Evolutionary conservation across 1,140 invertebrate species (phyloP).

Genomic region (Meloidogyne exigua): DNA sequence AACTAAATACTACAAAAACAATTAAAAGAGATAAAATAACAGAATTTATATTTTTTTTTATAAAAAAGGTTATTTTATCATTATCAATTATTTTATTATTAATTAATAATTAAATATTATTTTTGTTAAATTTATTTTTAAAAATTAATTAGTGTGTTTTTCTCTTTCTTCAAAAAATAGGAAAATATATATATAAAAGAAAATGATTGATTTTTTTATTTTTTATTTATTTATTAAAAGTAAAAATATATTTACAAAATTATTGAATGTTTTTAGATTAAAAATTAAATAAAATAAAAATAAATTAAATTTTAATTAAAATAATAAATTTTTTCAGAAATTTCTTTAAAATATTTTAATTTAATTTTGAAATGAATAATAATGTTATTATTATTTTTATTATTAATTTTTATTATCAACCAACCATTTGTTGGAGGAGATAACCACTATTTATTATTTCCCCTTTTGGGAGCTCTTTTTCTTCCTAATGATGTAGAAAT

Average conservation of each 20-base stretch:
- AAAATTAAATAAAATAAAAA: too few relatives aligned
- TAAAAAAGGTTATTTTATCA: not conserved
- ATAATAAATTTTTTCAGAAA: not conserved
- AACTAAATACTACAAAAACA: too few relatives aligned
- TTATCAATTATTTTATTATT: not conserved
- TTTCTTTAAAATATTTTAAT: not conserved
- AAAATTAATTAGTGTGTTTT: not conserved
- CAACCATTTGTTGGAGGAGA: not conserved
- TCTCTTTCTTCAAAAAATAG: not conserved
- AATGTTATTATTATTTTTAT: slow-evolving; percentile 12
- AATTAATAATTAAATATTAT: not conserved
- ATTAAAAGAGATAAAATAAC: not conserved
- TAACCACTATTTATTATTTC: slow-evolving; percentile 24
- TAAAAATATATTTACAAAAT: not conserved
- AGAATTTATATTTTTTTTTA: not conserved
- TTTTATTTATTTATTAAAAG: not conserved
- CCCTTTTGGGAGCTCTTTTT: slow-evolving; percentile 37
- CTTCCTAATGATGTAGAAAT: slow-evolving; percentile 35
- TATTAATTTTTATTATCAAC: not conserved
- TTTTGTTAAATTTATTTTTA: not conserved
- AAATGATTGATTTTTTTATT: not conserved
- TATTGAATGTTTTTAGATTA: not conserved
- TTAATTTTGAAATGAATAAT: slow-evolving; percentile 9
- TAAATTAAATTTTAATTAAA: not conserved
- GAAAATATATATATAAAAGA: not conserved